These are phyloP conservation scores for Nothobranchius furzeri DNA, from an alignment of 2,113 vertebrate genomes.

Conservation along the genomic window DNA sequence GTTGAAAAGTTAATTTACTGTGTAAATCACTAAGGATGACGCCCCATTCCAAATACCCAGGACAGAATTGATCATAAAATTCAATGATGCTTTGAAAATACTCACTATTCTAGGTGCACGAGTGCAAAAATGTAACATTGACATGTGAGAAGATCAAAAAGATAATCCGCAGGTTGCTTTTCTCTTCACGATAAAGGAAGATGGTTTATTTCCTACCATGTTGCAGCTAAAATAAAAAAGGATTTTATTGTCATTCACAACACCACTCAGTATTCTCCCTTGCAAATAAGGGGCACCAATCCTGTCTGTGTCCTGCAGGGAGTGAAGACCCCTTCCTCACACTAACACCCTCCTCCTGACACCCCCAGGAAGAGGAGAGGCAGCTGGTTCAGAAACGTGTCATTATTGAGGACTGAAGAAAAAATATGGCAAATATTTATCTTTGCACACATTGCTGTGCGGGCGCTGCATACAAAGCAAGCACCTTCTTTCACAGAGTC, in stretches of 20 bases:
- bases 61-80: not conserved
- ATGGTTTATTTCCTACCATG: not conserved
- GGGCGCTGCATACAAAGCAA: conserved; percentile 61
- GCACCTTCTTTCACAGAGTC: conserved; percentile 34
- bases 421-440: conserved; percentile 76
- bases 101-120: not conserved
- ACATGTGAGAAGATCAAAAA: not conserved
- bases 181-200: conserved; percentile 3
- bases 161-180: not conserved
- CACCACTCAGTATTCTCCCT: conserved; percentile 36
- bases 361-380: conserved; percentile 42
- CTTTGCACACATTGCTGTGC: conserved; percentile 63
- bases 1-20: conserved; percentile 40
- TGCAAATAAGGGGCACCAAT: conserved; percentile 32
- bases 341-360: conserved; percentile 15
- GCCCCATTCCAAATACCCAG: conserved; percentile 1
- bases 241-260: conserved; percentile 44
- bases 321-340: conserved; percentile 3
- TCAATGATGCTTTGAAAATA: not conserved
- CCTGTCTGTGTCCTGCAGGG: conserved; percentile 30
- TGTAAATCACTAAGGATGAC: conserved; percentile 28
- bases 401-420: conserved; percentile 61
- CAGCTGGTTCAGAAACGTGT: conserved; percentile 63
- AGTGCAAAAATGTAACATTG: not conserved
- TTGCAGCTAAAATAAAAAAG: conserved; percentile 9